A percentile compares a stretch with the other conserved stretches of the same genome.
Conservation (phyloP, 2,797 vertebrate genomes). For the Acanthurus leucopareius region DNA sequence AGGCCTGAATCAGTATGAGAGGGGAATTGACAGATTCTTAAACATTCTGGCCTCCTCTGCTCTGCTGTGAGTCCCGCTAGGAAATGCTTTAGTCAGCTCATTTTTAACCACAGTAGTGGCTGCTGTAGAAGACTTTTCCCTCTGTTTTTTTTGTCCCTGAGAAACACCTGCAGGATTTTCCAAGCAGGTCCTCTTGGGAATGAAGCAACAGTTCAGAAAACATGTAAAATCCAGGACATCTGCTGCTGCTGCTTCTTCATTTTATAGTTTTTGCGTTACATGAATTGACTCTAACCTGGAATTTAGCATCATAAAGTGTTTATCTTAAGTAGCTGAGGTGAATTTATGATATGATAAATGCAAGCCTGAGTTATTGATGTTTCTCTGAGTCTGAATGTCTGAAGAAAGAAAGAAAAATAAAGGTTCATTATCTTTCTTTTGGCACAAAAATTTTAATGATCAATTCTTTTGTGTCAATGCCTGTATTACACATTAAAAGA, state of each 20-base stretch:
- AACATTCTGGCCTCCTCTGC: slow-evolving; percentile 31
- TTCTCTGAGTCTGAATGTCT: slow-evolving; percentile 5
- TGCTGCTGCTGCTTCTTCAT: neutral
- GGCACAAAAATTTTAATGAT: neutral
- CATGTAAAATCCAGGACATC: neutral
- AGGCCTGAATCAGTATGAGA: slow-evolving; percentile 24
- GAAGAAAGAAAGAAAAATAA: slow-evolving; percentile 10
- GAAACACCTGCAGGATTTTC: slow-evolving; percentile 27
- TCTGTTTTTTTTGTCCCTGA: neutral
- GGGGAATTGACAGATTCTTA: slow-evolving; percentile 29
- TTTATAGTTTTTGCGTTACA: neutral
- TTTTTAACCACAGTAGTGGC: neutral
- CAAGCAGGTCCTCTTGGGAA: slow-evolving; percentile 16
- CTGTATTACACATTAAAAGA: neutral
- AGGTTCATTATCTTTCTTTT: neutral
- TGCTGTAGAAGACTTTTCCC: neutral
- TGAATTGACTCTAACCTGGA: slow-evolving; percentile 5
- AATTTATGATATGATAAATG: slow-evolving; percentile 21
- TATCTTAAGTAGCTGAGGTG: slow-evolving; percentile 8
- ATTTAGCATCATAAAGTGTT: slow-evolving; percentile 12
- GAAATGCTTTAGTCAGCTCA: slow-evolving; percentile 14
- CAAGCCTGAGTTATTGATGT: neutral
- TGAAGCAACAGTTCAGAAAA: slow-evolving; percentile 8
- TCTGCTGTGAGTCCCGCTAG: slow-evolving; percentile 12
- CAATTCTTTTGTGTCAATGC: neutral